phyloP scores from a whole-genome alignment of 2,888 invertebrate species.

The Eupithecia vulgata region DNA sequence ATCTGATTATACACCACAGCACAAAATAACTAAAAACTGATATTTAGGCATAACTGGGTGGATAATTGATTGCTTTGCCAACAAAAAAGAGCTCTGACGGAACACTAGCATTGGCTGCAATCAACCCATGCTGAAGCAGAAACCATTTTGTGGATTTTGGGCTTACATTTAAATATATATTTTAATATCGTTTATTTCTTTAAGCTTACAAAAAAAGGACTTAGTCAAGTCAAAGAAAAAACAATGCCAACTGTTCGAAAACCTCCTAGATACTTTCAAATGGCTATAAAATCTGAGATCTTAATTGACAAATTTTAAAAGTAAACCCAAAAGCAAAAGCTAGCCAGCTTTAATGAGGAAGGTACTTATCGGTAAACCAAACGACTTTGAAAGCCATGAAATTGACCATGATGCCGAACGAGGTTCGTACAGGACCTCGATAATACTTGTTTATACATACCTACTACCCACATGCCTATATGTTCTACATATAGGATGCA shows the following conservation, averaged over 20 bases:
- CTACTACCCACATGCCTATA: conserved; percentile 15
- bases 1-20: no score
- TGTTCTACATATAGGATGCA: background rate
- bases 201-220: no score
- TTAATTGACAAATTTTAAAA: background rate
- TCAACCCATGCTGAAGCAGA: no score
- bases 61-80: no score
- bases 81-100: no score
- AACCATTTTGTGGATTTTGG: no score
- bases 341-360: conserved; percentile 35
- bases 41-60: no score
- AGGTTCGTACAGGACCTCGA: conserved; percentile 60
- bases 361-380: conserved; percentile 43
- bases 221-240: no score
- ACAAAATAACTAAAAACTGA: no score
- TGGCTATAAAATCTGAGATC: background rate
- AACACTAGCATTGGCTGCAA: no score
- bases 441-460: conserved; percentile 13
- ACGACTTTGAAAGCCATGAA: conserved; percentile 60
- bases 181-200: no score
- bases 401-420: conserved; percentile 66
- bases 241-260: background rate
- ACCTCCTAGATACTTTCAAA: background rate
- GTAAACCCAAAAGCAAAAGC: conserved; percentile 5
- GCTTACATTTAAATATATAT: no score